Evolutionary conservation across 2,888 invertebrate species (phyloP).

Genomic region (Hypomecis atomaria): DNA sequence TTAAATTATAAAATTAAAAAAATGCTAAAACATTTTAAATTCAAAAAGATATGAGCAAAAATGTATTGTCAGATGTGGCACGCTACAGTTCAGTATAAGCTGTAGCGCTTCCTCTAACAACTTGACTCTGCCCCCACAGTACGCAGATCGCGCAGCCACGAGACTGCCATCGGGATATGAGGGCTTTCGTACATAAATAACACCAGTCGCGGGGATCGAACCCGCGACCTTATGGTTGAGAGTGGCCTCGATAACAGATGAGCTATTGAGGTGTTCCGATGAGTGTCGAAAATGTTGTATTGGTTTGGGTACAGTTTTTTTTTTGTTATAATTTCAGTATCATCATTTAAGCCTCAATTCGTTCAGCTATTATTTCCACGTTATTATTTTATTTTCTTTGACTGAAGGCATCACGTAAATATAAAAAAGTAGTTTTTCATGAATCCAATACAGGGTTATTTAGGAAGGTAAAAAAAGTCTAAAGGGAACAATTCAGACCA

Average conservation of each 20-base stretch:
- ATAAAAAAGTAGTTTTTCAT: too few relatives aligned
- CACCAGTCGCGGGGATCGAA: conserved; percentile 17
- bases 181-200: conserved; percentile 17
- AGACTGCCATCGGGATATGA: conserved; percentile 37
- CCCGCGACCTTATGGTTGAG: not conserved
- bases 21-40: too few relatives aligned
- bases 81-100: conserved; percentile 23
- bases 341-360: too few relatives aligned
- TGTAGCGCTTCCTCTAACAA: conserved; percentile 30
- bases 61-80: conserved; percentile 36
- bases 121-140: conserved; percentile 33
- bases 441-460: too few relatives aligned
- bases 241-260: conserved; percentile 9
- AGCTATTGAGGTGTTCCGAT: conserved; percentile 9
- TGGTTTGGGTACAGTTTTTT: not conserved
- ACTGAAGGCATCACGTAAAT: too few relatives aligned
- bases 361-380: too few relatives aligned
- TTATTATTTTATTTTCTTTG: too few relatives aligned
- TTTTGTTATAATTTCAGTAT: not conserved
- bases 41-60: too few relatives aligned
- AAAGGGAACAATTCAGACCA: too few relatives aligned
- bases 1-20: too few relatives aligned
- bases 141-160: conserved; percentile 37
- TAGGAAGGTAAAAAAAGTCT: too few relatives aligned
- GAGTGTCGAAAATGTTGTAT: not conserved